phyloP scores from a whole-genome alignment of 2,797 vertebrate species.

The Acipenser ruthenus region DNA sequence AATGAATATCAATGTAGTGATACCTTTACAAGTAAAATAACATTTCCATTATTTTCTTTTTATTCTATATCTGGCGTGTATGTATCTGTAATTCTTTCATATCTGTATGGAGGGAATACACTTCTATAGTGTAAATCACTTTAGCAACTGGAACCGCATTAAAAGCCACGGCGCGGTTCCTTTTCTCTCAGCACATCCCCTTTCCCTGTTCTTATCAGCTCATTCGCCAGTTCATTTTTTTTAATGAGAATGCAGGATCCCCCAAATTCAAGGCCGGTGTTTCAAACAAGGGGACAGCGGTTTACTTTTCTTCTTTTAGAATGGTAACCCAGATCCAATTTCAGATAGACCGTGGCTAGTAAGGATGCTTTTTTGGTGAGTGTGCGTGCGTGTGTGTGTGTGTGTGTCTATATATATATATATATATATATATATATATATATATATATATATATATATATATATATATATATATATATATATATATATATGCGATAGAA shows the following conservation, averaged over 20 bases:
- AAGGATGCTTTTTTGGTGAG: constrained; percentile 64
- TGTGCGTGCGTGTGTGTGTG: too few species aligned
- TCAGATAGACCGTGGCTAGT: constrained; percentile 82
- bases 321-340: constrained; percentile 98
- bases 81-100: constrained; percentile 73
- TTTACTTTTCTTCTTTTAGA: constrained; percentile 81
- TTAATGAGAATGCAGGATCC: constrained; percentile 87
- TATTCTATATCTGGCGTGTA: constrained; percentile 62
- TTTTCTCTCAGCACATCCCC: constrained; percentile 71
- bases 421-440: too few species aligned
- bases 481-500: constrained; percentile 19
- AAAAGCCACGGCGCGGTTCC: constrained; percentile 73
- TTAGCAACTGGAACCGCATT: constrained; percentile 82
- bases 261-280: constrained; percentile 83
- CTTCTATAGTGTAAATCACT: constrained; percentile 86
- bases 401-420: too few species aligned
- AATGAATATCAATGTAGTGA: constrained; percentile 80
- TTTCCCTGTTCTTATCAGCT: constrained; percentile 83
- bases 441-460: too few species aligned
- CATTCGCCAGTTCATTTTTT: constrained; percentile 92
- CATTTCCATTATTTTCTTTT: constrained; percentile 59
- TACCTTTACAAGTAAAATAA: constrained; percentile 70
- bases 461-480: too few species aligned
- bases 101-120: constrained; percentile 81
- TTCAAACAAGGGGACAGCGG: constrained; percentile 80